Base-by-base conservation (phyloP, 2,888 invertebrate species). In the Idaea dimidiata region DNA sequence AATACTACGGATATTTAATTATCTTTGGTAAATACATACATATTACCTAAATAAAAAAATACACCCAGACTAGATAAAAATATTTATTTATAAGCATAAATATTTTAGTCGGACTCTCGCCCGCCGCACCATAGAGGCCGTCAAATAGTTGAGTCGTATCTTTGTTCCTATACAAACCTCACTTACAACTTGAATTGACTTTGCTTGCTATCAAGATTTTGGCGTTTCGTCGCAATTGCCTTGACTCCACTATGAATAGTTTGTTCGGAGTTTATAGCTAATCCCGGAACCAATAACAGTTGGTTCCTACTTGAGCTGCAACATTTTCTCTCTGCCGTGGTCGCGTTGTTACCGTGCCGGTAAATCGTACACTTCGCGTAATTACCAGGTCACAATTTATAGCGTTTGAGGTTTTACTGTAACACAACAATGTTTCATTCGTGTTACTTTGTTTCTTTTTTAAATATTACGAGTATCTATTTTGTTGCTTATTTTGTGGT, bases 341-440 rank as follows among this genome's bases (percentile, higher is more conserved):
- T 14, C 7, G 14, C 43, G 43, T 43, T 43, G 43, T 43, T 43
- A 43, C 43, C 56, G 57, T 17, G 31, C 58, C 33, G 58, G 65
- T 59, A 55, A 66, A 63, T 63, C 59, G 66, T 62, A 68, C 66
- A 68, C 70, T 70, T 62, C 56, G 58, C 8, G 62, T 70, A 68
- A 70, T 68, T 70, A 68, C 66, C 58, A 17, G 65, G 62, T 63
- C 57, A 64, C 61, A 59, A 65, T 66, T 69, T 69, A 66, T 64
- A 60, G 66, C 62, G 62, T 31, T 55, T 17, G 17, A 43, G 54
- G 16, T 56, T 58, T 31, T 17, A 17, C n/a, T 65, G 62, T 61
- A 62, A 54, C 61, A 56, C 56, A 10, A 56, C 56, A 17, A 56
- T 16, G 56, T 56, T 56, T 17, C 56, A 17, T 43, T 43, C 10